Base-by-base conservation (phyloP, 2,888 invertebrate genomes). In the Brenthis ino region DNA sequence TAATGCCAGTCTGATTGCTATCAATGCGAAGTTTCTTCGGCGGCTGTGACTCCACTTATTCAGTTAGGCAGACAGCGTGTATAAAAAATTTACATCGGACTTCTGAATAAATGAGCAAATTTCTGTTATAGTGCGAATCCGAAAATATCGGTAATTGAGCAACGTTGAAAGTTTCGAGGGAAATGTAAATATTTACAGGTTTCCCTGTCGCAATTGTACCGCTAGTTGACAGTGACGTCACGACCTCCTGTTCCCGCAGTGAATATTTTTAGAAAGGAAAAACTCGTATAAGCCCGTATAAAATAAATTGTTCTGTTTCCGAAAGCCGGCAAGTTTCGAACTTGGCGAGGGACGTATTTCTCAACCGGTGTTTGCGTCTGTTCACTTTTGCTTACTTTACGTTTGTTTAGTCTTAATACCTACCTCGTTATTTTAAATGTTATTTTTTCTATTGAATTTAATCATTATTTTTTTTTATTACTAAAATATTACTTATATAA, bases 261-360 rank as follows among this genome's bases (percentile, higher is more conserved):
- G 68, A 70, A 73, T 71, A 72, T 73, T 72, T 72, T 73, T 68
- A 65, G 72, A 43, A 65, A 64, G 65, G 64, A 72, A 71, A 75
- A 82, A 79, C 61, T 67, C 67, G 55, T 56, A 67, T 67, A 67
- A 61, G 50, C 16, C 81, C 82, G 80, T 81, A 80, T 79, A 84
- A 79, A 82, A 82, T 78, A 81, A 84, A 82, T 83, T 83, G 82
- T 82, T 84, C 80, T 79, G 80, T 83, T 82, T 79, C 75, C 75
- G 77, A 80, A 81, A 80, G 77, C 77, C 76, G 69, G 78, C 47
- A 65, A 83, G 77, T 82, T 82, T 72, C 69, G 73, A 73, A 78
- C 75, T 76, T 73, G 58, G 69, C 65, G 63, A 69, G 71, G 69
- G 68, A 68, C 67, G 69, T 73, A 71, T 68, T 72, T 68, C 65